Conservation (phyloP, 2,888 invertebrate species). For the Orthosia gracilis region DNA sequence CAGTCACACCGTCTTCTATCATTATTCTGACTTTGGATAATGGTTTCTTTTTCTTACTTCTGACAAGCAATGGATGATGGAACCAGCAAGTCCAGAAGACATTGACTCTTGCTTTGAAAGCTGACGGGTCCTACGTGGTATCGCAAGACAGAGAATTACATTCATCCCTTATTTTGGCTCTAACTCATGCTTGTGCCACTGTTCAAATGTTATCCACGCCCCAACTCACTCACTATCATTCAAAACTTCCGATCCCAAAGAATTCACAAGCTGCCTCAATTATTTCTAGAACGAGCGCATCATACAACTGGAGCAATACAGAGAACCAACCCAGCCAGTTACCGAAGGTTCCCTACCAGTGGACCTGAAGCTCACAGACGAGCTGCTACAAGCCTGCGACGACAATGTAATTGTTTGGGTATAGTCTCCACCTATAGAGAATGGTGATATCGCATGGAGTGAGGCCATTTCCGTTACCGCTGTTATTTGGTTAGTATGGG, state of each 20-base stretch:
- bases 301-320: slow-evolving; percentile 77
- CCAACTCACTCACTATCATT: not conserved
- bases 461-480: slow-evolving; percentile 37
- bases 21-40: not conserved
- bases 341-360: slow-evolving; percentile 71
- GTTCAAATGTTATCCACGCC: too few species aligned
- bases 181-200: not conserved
- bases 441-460: slow-evolving; percentile 72
- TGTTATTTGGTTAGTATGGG: slow-evolving; percentile 48
- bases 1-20: not conserved
- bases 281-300: slow-evolving; percentile 81
- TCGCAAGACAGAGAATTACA: not conserved
- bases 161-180: not conserved
- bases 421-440: slow-evolving; percentile 82
- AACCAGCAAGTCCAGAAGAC: not conserved
- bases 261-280: not conserved
- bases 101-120: not conserved
- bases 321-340: slow-evolving; percentile 65
- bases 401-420: slow-evolving; percentile 90
- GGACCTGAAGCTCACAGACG: slow-evolving; percentile 83
- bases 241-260: not conserved
- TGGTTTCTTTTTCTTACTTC: not conserved
- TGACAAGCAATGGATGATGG: not conserved
- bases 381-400: slow-evolving; percentile 79
- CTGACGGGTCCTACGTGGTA: not conserved